phyloP scores from a whole-genome alignment of 2,113 vertebrate species.

The Pao palembangensis region DNA sequence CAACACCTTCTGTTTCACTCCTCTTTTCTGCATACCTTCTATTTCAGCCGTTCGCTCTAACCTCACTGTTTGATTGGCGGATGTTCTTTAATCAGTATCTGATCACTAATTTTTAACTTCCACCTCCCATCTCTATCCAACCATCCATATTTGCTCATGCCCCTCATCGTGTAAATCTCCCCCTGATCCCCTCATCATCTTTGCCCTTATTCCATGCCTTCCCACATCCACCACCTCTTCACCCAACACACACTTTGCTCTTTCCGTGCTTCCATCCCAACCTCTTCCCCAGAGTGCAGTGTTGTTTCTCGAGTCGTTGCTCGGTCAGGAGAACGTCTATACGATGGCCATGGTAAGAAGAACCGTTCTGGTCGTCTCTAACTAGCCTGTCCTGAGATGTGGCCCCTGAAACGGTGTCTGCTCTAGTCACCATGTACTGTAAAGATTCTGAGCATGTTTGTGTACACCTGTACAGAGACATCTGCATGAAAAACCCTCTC shows the following conservation, averaged over 20 bases:
- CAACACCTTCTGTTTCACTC: background rate
- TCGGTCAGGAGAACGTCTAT: conserved; percentile 72
- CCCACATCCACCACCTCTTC: conserved; percentile 20
- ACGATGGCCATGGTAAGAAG: conserved; percentile 71
- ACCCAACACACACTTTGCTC: conserved; percentile 3
- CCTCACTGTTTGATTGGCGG: conserved; percentile 19
- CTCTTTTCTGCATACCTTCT: background rate
- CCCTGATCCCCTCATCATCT: conserved; percentile 49
- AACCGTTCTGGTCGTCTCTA: conserved; percentile 4
- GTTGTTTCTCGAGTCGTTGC: conserved; percentile 71
- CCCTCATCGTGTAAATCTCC: conserved; percentile 58
- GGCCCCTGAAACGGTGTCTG: too few relatives aligned
- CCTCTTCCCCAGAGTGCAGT: conserved; percentile 67
- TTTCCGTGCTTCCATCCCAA: conserved; percentile 25
- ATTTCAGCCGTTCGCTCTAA: conserved; percentile 24
- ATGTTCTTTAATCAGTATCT: conserved; percentile 45
- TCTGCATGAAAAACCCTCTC: conserved; percentile 28
- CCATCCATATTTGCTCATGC: conserved; percentile 25
- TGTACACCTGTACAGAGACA: background rate
- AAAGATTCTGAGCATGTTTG: conserved; percentile 10
- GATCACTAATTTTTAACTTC: conserved; percentile 30
- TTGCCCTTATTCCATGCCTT: conserved; percentile 48
- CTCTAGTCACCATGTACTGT: background rate
- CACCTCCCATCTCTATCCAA: conserved; percentile 17
- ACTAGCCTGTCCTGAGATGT: too few relatives aligned